Evolutionary conservation across 2,797 vertebrate genomes (phyloP), one percentile per base, ranked within the genome.

Genomic region (Gouania willdenowi): DNA sequence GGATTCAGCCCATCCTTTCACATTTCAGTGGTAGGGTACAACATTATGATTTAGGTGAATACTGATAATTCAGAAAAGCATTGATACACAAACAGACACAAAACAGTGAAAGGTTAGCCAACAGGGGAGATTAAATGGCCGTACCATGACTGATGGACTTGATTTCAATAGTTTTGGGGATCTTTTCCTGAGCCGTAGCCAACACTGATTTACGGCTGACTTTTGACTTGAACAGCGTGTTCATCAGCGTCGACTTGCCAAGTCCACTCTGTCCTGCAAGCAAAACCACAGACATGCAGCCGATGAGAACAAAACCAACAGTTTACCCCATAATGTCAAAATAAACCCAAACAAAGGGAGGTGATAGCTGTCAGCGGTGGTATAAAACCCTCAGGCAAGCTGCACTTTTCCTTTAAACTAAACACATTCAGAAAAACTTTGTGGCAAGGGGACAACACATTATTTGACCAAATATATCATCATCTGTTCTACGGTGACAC

Each of bases 191-290:
- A 1, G 87, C 62, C 25, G 87, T 71, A 2, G 90, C 91, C 83
- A 91, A 88, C 48, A 90, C 91, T 0, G 95, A 97, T 81, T 94
- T 97, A 41, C 96, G 90, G 85, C 95, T 98, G 82, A 98, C 95
- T 79, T 98, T 98, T 55, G 95, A 97, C 64, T 98, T 98, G 84
- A 98, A 98, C 76, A 98, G 91, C 0, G 96, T 98, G 86, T 98
- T 98, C 94, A 98, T 97, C 75, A 98, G 83, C 6, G 96, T 98
- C 6, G 96, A 98, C 78, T 98, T 98, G 41, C 96, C 96, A 67
- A 98, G 77, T 70, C 96, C 95, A 0, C 96, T 98, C 87, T 98
- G 95, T 76, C 95, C 96, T 98, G 57, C 27, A 49, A 24, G 41
- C 22, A 54, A 17, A 40, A 20, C 4, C 13, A 28, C 5, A 31